These are phyloP conservation scores for Sebastes baramenuke DNA, from an alignment of 2,797 vertebrate genomes.

Conservation along the genomic window DNA sequence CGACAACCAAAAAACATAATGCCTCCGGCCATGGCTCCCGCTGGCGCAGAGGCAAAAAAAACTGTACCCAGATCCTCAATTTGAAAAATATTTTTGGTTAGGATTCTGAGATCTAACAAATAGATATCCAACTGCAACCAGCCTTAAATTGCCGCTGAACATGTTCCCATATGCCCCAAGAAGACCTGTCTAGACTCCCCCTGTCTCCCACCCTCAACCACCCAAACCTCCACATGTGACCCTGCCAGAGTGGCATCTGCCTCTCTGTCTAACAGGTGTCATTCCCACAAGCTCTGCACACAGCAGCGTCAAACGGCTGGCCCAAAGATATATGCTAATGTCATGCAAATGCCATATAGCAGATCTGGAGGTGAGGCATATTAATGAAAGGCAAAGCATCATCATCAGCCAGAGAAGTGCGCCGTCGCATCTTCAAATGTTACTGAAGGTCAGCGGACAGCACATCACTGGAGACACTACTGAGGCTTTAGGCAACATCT, in stretches of 20 bases:
- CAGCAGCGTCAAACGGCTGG: constrained; percentile 34
- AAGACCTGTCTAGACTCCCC: not conserved
- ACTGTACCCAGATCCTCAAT: not conserved
- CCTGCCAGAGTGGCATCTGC: constrained; percentile 45
- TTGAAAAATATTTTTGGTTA: not conserved
- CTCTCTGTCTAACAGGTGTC: constrained; percentile 59
- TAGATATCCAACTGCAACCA: not conserved
- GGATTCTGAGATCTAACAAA: not conserved
- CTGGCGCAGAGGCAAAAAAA: not conserved
- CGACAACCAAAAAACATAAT: too few relatives aligned
- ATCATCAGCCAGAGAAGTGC: constrained; percentile 50
- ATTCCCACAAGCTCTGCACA: constrained; percentile 39
- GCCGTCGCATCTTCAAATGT: constrained; percentile 46
- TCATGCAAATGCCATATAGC: constrained; percentile 66
- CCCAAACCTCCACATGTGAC: constrained; percentile 13
- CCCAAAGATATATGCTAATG: constrained; percentile 67
- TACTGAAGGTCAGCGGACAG: constrained; percentile 61
- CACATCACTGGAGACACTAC: constrained; percentile 38
- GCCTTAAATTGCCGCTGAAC: not conserved
- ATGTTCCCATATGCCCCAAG: not conserved
- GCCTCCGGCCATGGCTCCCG: too few relatives aligned
- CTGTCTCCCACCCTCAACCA: not conserved
- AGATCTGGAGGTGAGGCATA: constrained; percentile 66
- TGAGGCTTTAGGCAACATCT: constrained; percentile 63
- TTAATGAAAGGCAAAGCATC: constrained; percentile 64